Percentiles rank a stretch among this genome's conserved stretches.
phyloP scores from a whole-genome alignment of 2,797 vertebrate genomes.

The Paramormyrops hopkinsi region DNA sequence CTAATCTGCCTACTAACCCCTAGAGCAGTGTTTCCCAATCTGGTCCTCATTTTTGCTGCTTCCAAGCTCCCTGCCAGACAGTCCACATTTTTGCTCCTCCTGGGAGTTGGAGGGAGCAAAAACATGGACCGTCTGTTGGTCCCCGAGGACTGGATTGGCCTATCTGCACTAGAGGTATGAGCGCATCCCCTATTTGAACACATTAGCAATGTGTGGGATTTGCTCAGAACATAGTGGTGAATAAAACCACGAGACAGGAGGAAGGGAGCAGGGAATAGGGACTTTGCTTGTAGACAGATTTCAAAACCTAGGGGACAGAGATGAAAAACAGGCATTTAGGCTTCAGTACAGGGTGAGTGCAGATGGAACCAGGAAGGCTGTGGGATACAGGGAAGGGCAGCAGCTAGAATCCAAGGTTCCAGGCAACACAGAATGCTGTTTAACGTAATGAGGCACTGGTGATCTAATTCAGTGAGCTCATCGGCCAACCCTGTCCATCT shows the following conservation, averaged over 20 bases:
- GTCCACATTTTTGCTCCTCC: not conserved
- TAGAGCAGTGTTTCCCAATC: not conserved
- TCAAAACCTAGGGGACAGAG: not conserved
- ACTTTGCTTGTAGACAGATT: not conserved
- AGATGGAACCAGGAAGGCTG: not conserved
- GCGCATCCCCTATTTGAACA: not conserved
- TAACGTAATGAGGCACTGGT: not conserved
- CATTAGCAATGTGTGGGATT: not conserved
- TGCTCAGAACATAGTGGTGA: not conserved
- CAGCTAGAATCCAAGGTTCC: not conserved
- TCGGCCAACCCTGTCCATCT: not conserved
- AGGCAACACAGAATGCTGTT: not conserved
- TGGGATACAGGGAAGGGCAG: not conserved
- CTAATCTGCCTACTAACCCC: not conserved
- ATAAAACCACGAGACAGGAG: not conserved
- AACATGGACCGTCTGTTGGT: not conserved
- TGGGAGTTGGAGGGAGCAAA: not conserved
- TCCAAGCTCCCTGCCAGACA: not conserved
- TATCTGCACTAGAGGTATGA: not conserved
- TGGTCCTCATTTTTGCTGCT: not conserved
- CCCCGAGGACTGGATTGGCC: not conserved
- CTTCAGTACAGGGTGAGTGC: not conserved
- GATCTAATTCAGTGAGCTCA: not conserved
- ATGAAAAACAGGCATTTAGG: not conserved
- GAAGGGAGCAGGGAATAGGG: not conserved